These are phyloP conservation scores for Lacerta bilineata DNA, from an alignment of 2,797 vertebrate genomes.

Conservation along the genomic window DNA sequence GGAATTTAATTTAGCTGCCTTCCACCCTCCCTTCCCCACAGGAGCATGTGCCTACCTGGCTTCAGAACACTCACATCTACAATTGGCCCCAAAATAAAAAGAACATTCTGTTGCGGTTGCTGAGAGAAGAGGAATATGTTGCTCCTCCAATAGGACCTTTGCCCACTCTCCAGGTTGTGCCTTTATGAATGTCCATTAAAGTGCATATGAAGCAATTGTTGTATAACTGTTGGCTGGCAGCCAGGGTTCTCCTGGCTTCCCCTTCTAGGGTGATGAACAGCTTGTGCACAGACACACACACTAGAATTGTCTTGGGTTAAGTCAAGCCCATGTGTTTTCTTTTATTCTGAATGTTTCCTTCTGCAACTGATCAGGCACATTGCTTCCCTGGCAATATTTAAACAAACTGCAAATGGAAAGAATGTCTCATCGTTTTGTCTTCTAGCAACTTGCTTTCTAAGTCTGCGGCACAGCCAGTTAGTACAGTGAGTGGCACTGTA, in stretches of 20 bases:
- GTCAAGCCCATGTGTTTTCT: conserved; percentile 60
- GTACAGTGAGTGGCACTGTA: conserved; percentile 50
- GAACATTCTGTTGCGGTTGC: conserved; percentile 90
- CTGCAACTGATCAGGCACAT: conserved; percentile 50
- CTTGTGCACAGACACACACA: conserved; percentile 29
- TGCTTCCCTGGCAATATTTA: conserved; percentile 49
- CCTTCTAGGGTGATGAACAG: conserved; percentile 65
- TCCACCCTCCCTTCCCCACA: conserved; percentile 62
- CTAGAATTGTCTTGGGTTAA: conserved; percentile 67
- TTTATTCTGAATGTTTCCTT: conserved; percentile 61
- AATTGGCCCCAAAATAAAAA: conserved; percentile 90
- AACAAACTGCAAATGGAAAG: conserved; percentile 58
- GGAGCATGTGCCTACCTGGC: conserved; percentile 93
- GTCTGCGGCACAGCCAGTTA: conserved; percentile 43
- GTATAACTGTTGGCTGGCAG: conserved; percentile 48
- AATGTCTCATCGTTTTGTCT: conserved; percentile 34
- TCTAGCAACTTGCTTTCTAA: conserved; percentile 55
- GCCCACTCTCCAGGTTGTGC: conserved; percentile 89
- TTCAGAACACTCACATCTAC: conserved; percentile 92
- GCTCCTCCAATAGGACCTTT: conserved; percentile 85
- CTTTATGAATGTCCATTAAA: conserved; percentile 74
- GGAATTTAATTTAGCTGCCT: conserved; percentile 34
- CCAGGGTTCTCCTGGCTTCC: conserved; percentile 53
- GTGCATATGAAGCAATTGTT: conserved; percentile 43
- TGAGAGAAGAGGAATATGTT: conserved; percentile 92